These are phyloP conservation scores for Lepidotrigona ventralis DNA, from an alignment of 1,140 invertebrate species.

Conservation along the genomic window DNA sequence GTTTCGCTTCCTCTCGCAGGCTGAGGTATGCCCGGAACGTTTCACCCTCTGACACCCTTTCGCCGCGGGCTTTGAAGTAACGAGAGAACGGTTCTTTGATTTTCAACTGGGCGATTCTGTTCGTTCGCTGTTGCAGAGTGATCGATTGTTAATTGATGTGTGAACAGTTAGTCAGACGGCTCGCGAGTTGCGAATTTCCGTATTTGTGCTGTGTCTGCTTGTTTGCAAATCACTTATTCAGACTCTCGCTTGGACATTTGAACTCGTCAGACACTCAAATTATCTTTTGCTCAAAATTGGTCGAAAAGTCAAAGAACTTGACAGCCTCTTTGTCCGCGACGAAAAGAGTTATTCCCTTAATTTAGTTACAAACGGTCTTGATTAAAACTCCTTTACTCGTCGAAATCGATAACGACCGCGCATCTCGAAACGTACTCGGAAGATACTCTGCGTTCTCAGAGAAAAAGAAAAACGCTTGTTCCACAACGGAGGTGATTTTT, in stretches of 20 bases:
- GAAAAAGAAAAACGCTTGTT: neutral
- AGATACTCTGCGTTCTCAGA: neutral
- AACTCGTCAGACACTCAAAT: too few species aligned
- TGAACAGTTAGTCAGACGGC: rapidly evolving
- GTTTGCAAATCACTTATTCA: too few species aligned
- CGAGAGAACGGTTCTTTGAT: neutral
- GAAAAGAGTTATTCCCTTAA: neutral
- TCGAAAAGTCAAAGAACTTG: neutral
- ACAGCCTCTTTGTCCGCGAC: neutral
- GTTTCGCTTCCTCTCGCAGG: constrained; percentile 1
- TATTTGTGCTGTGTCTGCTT: too few species aligned
- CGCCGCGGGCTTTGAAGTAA: neutral
- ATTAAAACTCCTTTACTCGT: neutral
- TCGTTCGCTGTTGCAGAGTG: too few species aligned
- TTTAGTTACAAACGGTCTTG: neutral
- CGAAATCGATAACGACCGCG: neutral
- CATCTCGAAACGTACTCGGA: neutral
- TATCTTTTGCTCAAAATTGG: too few species aligned
- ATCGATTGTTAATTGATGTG: neutral
- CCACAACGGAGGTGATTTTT: neutral
- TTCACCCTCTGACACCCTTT: constrained; percentile 11
- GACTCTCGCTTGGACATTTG: too few species aligned
- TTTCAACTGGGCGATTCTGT: neutral
- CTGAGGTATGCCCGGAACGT: constrained; percentile 3
- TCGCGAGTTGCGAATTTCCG: neutral